Evolutionary conservation across 2,888 invertebrate genomes (phyloP).

Genomic region (Tribolium freemani): DNA sequence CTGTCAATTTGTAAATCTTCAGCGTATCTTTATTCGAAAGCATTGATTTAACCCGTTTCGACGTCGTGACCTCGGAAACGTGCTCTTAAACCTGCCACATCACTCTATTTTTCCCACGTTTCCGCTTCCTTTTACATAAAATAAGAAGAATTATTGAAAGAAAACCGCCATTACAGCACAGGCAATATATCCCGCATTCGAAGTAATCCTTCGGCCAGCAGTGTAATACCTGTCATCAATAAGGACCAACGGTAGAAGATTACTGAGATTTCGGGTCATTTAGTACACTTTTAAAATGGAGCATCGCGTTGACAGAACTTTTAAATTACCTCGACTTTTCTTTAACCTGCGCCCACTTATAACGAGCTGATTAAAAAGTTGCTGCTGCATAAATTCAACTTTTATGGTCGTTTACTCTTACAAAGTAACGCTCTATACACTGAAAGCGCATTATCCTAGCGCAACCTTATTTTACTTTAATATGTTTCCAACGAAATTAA

Average conservation of each 20-base stretch:
- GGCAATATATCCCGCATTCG: conserved; percentile 17
- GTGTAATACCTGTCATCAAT: conserved; percentile 50
- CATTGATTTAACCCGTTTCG: conserved; percentile 1
- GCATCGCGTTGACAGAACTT: conserved; percentile 41
- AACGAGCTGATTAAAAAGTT: conserved; percentile 44
- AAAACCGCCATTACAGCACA: not conserved
- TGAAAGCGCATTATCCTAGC: conserved; percentile 44
- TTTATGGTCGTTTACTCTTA: conserved; percentile 39
- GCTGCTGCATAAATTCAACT: conserved; percentile 41
- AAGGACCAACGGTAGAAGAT: conserved; percentile 44
- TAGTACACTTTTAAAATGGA: conserved; percentile 46
- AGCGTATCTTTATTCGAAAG: not conserved
- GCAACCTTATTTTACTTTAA: conserved; percentile 28
- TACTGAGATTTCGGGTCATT: conserved; percentile 48
- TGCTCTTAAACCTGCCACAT: not conserved
- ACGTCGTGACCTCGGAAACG: not conserved
- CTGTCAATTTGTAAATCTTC: conserved; percentile 12
- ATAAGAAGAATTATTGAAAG: conserved; percentile 6
- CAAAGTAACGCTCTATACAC: conserved; percentile 42
- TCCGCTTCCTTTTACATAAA: not conserved
- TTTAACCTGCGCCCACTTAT: conserved; percentile 36
- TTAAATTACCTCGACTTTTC: conserved; percentile 36
- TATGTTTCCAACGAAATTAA: conserved; percentile 1
- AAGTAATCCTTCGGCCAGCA: conserved; percentile 44
- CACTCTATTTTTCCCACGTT: conserved; percentile 2